Conservation (phyloP, 2,113 vertebrate genomes). For the Eublepharis macularius region DNA sequence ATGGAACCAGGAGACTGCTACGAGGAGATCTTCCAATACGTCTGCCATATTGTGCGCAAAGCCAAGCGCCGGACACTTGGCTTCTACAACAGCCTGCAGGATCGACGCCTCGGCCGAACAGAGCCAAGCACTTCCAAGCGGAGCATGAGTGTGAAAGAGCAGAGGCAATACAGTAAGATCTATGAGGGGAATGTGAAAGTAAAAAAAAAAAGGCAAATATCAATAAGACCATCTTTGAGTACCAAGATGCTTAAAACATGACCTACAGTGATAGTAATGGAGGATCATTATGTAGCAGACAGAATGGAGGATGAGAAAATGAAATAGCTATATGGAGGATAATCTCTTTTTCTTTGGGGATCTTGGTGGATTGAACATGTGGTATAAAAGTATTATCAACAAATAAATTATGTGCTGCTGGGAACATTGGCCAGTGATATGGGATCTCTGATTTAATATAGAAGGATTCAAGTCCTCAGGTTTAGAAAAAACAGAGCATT, state of each 20-base stretch:
- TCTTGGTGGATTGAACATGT: no score
- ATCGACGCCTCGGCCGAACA: conserved; percentile 71
- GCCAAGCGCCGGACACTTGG: conserved; percentile 81
- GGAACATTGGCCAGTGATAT: background rate
- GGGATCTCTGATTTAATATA: conserved; percentile 9
- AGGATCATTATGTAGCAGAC: background rate
- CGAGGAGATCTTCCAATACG: conserved; percentile 93
- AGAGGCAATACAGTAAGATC: conserved; percentile 73
- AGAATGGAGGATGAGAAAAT: background rate
- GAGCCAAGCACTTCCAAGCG: conserved; percentile 36
- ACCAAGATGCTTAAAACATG: background rate
- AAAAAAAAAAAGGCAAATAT: background rate
- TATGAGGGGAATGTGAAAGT: background rate
- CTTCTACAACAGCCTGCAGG: conserved; percentile 83
- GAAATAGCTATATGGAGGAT: background rate
- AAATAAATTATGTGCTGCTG: background rate
- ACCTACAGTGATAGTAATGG: background rate
- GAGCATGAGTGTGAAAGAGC: conserved; percentile 67
- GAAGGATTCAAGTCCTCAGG: background rate
- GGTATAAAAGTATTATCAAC: no score
- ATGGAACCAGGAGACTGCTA: conserved; percentile 95
- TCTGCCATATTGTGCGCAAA: conserved; percentile 92
- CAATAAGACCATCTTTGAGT: background rate
- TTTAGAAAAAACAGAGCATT: background rate
- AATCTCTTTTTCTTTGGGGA: no score